Percentiles rank a stretch among this genome's conserved stretches.
Conservation (phyloP, 2,888 invertebrate genomes). For the Sarcophaga carnaria region DNA sequence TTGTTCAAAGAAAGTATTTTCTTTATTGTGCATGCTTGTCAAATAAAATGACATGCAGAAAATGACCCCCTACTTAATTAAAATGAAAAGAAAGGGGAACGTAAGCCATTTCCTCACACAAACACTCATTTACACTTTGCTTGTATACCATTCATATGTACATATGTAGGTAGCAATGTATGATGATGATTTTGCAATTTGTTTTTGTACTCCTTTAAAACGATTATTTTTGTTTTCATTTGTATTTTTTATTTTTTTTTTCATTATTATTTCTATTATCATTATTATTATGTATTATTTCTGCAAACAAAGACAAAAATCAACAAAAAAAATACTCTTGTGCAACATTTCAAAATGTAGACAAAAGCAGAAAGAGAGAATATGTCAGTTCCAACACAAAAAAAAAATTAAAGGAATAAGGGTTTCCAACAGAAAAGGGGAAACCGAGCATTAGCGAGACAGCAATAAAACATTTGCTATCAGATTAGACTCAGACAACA, state of each 20-base stretch:
- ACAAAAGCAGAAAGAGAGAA: background rate
- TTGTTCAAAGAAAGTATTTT: background rate
- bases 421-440: background rate
- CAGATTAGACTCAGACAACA: slow-evolving; percentile 2
- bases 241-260: slow-evolving; percentile 34
- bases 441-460: background rate
- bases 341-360: slow-evolving; percentile 1
- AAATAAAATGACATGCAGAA: slow-evolving; percentile 3
- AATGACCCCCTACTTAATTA: background rate
- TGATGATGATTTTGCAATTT: slow-evolving; percentile 19
- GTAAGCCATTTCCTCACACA: background rate
- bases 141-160: background rate
- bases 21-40: background rate
- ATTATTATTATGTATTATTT: slow-evolving; percentile 33
- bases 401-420: background rate
- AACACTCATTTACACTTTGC: background rate
- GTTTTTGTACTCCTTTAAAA: background rate
- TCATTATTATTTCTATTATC: background rate
- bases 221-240: background rate
- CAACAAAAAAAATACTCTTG: slow-evolving; percentile 2
- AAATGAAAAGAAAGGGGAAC: background rate
- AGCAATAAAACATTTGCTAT: slow-evolving; percentile 7
- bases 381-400: no score
- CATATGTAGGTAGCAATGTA: slow-evolving; percentile 22
- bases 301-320: slow-evolving; percentile 36